phyloP scores from a whole-genome alignment of 2,888 invertebrate species.

The Ectobius pallidus region DNA sequence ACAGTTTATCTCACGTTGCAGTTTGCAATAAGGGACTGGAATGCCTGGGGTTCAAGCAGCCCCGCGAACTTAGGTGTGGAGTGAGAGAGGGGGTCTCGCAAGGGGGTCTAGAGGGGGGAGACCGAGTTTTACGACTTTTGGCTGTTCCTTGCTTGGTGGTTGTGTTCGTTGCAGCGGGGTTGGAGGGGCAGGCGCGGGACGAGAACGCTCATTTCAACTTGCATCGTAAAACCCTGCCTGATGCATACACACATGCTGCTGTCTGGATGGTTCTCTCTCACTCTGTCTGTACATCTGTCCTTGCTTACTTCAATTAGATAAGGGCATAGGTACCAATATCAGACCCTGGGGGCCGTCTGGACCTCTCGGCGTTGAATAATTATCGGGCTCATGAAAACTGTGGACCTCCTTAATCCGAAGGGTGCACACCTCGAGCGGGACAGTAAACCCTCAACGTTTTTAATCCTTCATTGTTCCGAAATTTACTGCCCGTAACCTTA shows the following conservation, averaged over 20 bases:
- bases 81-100: slow-evolving; percentile 19
- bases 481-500: no score
- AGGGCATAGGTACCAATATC: slow-evolving; percentile 1
- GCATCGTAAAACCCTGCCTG: slow-evolving; percentile 19
- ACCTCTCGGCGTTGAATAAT: background rate
- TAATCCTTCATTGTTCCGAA: no score
- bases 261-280: background rate
- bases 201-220: slow-evolving; percentile 1
- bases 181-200: slow-evolving; percentile 13
- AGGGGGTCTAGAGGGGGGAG: background rate
- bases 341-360: background rate
- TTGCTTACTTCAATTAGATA: background rate
- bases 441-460: no score
- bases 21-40: background rate
- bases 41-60: background rate
- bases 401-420: no score
- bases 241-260: slow-evolving; percentile 17
- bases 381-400: no score
- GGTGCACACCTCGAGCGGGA: no score
- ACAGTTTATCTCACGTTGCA: no score
- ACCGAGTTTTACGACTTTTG: slow-evolving; percentile 40
- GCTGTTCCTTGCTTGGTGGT: slow-evolving; percentile 35
- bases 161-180: slow-evolving; percentile 18
- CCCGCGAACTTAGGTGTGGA: slow-evolving; percentile 7
- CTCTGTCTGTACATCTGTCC: background rate